These are phyloP conservation scores for Galaxias olidus DNA, from an alignment of 2,797 vertebrate species.

Conservation along the genomic window DNA sequence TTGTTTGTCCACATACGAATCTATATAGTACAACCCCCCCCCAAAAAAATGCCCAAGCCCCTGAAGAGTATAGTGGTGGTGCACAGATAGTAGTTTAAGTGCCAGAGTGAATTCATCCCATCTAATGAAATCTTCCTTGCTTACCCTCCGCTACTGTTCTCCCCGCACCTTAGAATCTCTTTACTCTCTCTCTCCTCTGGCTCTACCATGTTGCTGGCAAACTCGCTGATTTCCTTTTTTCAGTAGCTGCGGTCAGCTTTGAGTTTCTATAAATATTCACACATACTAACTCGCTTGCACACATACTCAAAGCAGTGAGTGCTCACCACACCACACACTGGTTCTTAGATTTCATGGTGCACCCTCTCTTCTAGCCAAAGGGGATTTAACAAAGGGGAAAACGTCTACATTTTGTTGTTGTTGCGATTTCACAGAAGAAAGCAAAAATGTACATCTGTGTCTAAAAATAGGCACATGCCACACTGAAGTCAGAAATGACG, in stretches of 20 bases:
- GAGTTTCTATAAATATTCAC: conserved; percentile 20
- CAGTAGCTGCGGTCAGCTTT: neutral
- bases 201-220: neutral
- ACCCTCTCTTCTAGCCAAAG: neutral
- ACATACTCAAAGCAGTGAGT: neutral
- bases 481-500: conserved; percentile 8
- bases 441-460: neutral
- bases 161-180: neutral
- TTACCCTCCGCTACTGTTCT: neutral
- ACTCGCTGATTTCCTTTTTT: neutral
- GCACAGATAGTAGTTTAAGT: too few species aligned
- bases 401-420: neutral
- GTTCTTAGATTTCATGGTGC: neutral
- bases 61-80: too few species aligned
- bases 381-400: neutral
- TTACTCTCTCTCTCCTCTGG: neutral
- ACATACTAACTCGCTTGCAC: neutral
- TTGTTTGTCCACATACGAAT: too few species aligned
- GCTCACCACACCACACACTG: neutral
- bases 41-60: too few species aligned
- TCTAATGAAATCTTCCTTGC: too few species aligned
- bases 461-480: conserved; percentile 8
- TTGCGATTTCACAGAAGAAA: neutral
- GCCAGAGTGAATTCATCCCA: too few species aligned
- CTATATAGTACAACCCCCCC: too few species aligned